Evolutionary conservation across 2,888 invertebrate species (phyloP), one percentile per base, ranked within the genome.

Genomic region (Calliopum simillimum): DNA sequence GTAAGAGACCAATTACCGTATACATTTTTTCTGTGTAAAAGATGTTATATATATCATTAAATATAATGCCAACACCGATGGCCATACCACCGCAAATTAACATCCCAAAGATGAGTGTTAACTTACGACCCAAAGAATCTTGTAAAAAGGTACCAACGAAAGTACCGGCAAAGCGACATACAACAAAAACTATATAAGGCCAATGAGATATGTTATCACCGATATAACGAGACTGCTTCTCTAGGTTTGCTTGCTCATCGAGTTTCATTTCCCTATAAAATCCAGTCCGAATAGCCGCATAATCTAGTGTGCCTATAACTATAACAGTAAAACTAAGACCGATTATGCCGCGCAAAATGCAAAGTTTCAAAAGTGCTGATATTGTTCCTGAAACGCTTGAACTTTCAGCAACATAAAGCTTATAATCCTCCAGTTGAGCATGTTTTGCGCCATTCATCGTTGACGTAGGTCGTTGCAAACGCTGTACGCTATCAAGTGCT

Each of bases 401-500:
- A 69, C 80, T 84, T 13, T 78, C 74, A 2, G 76, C 77, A 44
- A 85, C 21, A 46, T 85, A 80, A 0, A 71, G 74, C 51, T 82
- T 85, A 49, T 78, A 80, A 59, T 85, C 84, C 14, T 79, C 78
- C 47, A 83, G 66, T 47, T 76, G 78, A 1, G 74, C 64, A 1
- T 78, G 80, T 13, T 78, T 21, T 0, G 67, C 67, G 3, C 61
- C 19, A 33, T 33, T 1, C 33, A 33, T n/a, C n/a, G n/a, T n/a
- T n/a, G n/a, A n/a, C n/a, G n/a, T n/a, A 0, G 82, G 80, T 2
- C 71, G 72, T 59, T 85, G 83, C 5, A 84, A 73, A 2, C 78
- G 77, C 1, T 81, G 78, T 33, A 83, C 67, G 0, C 74, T 62
- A 2, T 84, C 78, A 0, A 81, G 70, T 1, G 86, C 84, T 33